phyloP scores from a whole-genome alignment of 2,888 invertebrate genomes.

The Xiphydria camelus region DNA sequence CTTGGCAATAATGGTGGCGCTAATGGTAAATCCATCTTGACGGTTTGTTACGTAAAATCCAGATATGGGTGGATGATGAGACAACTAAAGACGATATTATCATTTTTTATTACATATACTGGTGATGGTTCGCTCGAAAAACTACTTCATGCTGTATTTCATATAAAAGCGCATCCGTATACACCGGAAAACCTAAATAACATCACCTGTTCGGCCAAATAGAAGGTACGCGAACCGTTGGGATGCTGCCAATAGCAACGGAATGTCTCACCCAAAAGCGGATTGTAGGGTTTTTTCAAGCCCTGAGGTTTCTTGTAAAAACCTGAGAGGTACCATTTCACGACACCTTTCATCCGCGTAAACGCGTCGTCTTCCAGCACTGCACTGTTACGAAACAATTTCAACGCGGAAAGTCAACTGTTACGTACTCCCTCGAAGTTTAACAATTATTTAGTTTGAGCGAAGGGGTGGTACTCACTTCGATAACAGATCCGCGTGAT shows the following conservation, averaged over 20 bases:
- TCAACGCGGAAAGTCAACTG: too few relatives aligned
- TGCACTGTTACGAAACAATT: constrained; percentile 57
- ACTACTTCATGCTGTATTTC: too few relatives aligned
- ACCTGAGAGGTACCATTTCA: constrained; percentile 91
- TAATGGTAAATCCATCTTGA: constrained; percentile 89
- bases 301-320: constrained; percentile 94
- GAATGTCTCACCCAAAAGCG: constrained; percentile 89
- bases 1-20: constrained; percentile 87
- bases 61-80: constrained; percentile 93
- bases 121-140: too few relatives aligned
- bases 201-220: constrained; percentile 86
- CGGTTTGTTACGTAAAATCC: constrained; percentile 93
- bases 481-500: constrained; percentile 86
- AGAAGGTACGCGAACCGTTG: constrained; percentile 83
- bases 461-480: constrained; percentile 63
- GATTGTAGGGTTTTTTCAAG: constrained; percentile 94
- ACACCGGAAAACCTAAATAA: not conserved
- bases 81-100: constrained; percentile 72
- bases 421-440: too few relatives aligned
- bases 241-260: constrained; percentile 89
- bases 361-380: constrained; percentile 85
- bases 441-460: not conserved
- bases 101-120: too few relatives aligned
- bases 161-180: not conserved
- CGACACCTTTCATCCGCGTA: constrained; percentile 83